Evolutionary conservation across 1,140 invertebrate species (phyloP).

Genomic region (Luehdorfia chinensis): DNA sequence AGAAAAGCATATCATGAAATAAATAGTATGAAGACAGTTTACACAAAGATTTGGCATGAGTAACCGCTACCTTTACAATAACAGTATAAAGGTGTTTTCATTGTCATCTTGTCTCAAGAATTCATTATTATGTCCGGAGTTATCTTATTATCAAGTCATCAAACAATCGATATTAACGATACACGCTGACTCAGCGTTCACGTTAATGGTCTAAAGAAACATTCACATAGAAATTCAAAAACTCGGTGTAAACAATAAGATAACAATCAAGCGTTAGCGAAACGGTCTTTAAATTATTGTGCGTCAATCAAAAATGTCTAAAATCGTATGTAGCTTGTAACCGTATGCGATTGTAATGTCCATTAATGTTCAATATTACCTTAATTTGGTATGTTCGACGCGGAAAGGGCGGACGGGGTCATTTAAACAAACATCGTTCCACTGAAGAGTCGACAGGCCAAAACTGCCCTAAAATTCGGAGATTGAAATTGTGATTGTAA

Average conservation of each 20-base stretch:
- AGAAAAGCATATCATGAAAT: too few relatives aligned
- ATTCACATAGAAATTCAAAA: conserved; percentile 37
- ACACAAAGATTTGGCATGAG: too few relatives aligned
- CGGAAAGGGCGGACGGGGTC: conserved; percentile 49
- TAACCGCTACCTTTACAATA: too few relatives aligned
- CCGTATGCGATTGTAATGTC: conserved; percentile 28
- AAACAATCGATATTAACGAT: conserved; percentile 30
- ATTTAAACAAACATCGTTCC: conserved; percentile 14
- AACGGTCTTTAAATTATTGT: conserved; percentile 51
- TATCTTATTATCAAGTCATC: conserved; percentile 37
- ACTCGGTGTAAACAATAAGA: conserved; percentile 50
- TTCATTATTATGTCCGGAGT: conserved; percentile 7
- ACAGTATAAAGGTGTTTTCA: too few relatives aligned
- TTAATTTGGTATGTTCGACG: conserved; percentile 61
- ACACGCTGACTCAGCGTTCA: conserved; percentile 43
- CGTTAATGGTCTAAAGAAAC: conserved; percentile 35
- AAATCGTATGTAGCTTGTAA: conserved; percentile 38
- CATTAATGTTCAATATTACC: conserved; percentile 57
- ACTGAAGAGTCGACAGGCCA: conserved; percentile 19
- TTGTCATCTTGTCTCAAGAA: conserved; percentile 3
- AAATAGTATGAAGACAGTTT: too few relatives aligned
- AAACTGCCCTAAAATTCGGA: conserved; percentile 26
- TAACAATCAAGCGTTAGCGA: conserved; percentile 56
- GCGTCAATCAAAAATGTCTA: conserved; percentile 56
- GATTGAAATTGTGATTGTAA: conserved; percentile 2